Percentiles rank a stretch among this genome's conserved stretches.
phyloP scores from a whole-genome alignment of 2,113 vertebrate genomes.

The Acanthochromis polyacanthus region DNA sequence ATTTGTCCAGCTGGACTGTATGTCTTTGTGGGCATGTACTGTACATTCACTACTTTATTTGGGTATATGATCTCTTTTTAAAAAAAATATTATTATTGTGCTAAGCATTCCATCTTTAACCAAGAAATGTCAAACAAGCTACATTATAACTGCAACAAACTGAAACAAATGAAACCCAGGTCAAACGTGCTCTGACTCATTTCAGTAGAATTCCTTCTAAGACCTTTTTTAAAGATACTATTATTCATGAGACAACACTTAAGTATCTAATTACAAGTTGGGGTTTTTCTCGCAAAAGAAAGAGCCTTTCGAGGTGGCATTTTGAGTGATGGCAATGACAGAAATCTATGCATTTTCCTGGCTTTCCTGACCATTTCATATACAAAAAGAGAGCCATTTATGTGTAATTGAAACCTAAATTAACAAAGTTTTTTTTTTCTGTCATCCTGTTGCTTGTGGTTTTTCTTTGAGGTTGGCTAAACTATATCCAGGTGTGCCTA shows the following conservation, averaged over 20 bases:
- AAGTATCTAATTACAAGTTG: no score
- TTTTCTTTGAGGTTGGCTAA: no score
- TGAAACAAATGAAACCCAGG: neutral
- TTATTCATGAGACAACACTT: neutral
- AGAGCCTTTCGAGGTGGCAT: no score
- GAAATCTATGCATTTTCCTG: no score
- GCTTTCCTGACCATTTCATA: no score
- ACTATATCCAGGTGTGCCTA: no score
- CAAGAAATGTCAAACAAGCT: slow-evolving; percentile 8
- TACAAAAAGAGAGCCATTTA: no score
- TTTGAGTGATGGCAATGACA: no score
- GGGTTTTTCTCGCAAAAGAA: no score
- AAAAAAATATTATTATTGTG: neutral
- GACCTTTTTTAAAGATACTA: neutral
- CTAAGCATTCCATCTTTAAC: neutral
- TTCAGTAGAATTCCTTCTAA: neutral
- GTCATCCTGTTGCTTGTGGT: no score
- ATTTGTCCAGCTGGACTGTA: slow-evolving; percentile 30
- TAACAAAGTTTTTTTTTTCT: no score
- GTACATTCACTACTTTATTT: slow-evolving; percentile 1
- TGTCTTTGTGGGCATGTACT: slow-evolving; percentile 10
- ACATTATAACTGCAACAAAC: neutral
- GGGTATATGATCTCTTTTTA: neutral
- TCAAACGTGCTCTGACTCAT: neutral
- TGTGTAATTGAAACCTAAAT: no score